Base-by-base conservation (phyloP, 2,888 invertebrate genomes). In the Drosophila basisetae region DNA sequence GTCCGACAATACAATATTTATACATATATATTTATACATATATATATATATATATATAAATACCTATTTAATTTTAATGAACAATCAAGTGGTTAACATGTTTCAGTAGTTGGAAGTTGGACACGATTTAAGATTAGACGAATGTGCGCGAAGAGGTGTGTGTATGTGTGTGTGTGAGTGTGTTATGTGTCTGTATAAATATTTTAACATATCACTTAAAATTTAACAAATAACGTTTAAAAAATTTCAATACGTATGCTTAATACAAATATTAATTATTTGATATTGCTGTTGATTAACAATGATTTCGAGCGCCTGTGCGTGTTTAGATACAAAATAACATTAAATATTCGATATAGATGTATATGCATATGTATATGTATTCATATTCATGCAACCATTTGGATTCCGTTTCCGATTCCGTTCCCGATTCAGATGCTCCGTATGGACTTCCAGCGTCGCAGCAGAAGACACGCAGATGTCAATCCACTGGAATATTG, bases 401-500 rank as follows among this genome's bases (percentile, higher is more conserved):
- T n/a, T 56, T 30, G 16, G 39, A 11, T 39, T 56, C 55, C 3
- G 35, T 22, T 47, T 54, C 18, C 25, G 37, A 35, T 43, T 28
- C 5, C 18, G 52, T 30, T 58, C 13, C 9, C 3, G 30, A 28
- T 70, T 76, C 92, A 93, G 79, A 93, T 91, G 77, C 92, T 93
- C 67, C 93, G 90, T 82, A 93, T 93, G 49, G 93, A 93, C 68
- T 93, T 93, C 91, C 93, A 92, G 68, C 93, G 92, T 67, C 92
- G 91, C 75, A 98, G 95, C 90, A 98, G 94, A 72, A 98, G 94
- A 91, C 97, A 97, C 92, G 97, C 96, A 53, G 97, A 97, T 69
- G 96, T 96, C 74, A 98, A 94, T 54, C 97, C 97, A 69, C 96
- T 96, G 55, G 96, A 96, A 55, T 96, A 95, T 94, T 97, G 96